Conservation (phyloP, 2,113 vertebrate genomes). For the Chamaetylas fuelleborni region DNA sequence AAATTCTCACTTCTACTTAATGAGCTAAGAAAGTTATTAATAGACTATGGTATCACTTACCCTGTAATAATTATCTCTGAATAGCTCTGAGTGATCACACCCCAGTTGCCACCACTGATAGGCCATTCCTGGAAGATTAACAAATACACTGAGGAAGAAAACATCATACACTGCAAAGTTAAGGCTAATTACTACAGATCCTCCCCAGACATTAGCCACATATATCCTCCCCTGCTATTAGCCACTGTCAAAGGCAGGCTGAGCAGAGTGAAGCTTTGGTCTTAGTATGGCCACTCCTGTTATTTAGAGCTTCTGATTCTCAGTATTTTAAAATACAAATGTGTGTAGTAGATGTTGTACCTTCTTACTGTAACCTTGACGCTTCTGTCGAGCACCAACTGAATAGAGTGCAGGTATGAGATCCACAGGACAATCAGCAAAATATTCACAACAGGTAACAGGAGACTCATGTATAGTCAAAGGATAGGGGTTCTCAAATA, state of each 20-base stretch:
- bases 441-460: constrained; percentile 98
- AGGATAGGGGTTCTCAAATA: constrained; percentile 99
- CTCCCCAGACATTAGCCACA: neutral
- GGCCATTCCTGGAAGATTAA: constrained; percentile 91
- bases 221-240: neutral
- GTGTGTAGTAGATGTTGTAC: constrained; percentile 57
- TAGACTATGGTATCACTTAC: constrained; percentile 75
- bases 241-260: neutral
- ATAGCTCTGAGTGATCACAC: constrained; percentile 95
- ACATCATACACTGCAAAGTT: neutral
- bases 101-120: constrained; percentile 97
- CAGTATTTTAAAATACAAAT: neutral
- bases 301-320: neutral
- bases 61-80: constrained; percentile 99
- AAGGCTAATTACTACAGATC: neutral
- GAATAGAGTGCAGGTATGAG: constrained; percentile 99
- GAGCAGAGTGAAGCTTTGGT: neutral
- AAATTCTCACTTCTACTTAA: neutral
- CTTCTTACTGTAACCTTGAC: constrained; percentile 99
- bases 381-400: constrained; percentile 94
- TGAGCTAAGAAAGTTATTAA: neutral
- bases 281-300: neutral
- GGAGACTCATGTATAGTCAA: constrained; percentile 97
- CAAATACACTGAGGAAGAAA: constrained; percentile 27
- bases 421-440: constrained; percentile 96